Base-by-base conservation (phyloP, 1,140 invertebrate species). In the Trichogramma pretiosum region DNA sequence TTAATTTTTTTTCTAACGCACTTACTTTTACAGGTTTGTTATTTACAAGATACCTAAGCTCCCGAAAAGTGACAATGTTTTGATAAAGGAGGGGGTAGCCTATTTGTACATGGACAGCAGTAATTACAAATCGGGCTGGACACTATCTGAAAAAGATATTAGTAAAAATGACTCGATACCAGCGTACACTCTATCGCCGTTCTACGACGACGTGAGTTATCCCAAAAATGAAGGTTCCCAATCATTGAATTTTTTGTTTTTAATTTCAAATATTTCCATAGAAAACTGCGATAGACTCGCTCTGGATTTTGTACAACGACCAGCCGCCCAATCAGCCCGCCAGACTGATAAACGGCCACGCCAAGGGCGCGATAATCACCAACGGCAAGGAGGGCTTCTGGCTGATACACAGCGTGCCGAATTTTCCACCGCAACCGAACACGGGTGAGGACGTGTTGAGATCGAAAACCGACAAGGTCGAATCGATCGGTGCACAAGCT, bases 381-480 rank as follows among this genome's bases (percentile, higher is more conserved):
- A 79, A 89, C 54, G 68, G 76, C 11, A 64, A 74, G 5, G 74
- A 76, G 23, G 90, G 90, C 3, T 79, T 93, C 56, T 96, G 92
- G 91, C 60, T 96, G 33, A 77, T 94, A 14, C 93, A 96, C 65
- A 95, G 91, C 41, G 86, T 93, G 10, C 93, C 93, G 0, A 77
- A 81, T 56, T 96, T 83, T 72, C 89, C 88, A 9, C 74, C 78
- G 0, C 40, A 75, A 17, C 77, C 77, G 10, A 56, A 60, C 21
- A 52, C 51, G 61, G 56, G 61, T 17, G 52, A 56, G 1, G 28
- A 53, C 16, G 50, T 48, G n/a, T 59, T 57, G 45, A 49, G 22
- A 57, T 50, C n/a, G 16, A 55, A 26, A 34, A 50, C 42, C n/a
- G 13, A 37, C 24, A 9, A 24, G 14, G 33, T 40, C 13, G 17